Percentiles rank a stretch among this genome's conserved stretches.
phyloP scores from a whole-genome alignment of 2,888 invertebrate species.

The Heliconius aoede region DNA sequence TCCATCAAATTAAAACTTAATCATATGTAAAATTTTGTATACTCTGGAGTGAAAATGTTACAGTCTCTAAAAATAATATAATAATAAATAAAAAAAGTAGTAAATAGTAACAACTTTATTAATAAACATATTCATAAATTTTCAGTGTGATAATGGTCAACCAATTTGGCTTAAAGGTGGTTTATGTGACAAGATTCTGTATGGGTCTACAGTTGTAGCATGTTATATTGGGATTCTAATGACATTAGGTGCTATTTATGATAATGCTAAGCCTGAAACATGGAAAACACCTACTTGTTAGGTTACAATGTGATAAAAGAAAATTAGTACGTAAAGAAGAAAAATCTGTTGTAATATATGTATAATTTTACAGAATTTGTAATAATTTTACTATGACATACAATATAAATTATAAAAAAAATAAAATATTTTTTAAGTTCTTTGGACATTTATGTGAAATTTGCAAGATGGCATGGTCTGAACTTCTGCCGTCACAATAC shows the following conservation, averaged over 20 bases:
- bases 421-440: slow-evolving; percentile 70
- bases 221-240: slow-evolving; percentile 51
- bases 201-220: slow-evolving; percentile 51
- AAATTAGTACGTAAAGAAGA: not conserved
- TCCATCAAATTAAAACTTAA: no score
- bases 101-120: not conserved
- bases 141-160: slow-evolving; percentile 62
- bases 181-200: slow-evolving; percentile 58
- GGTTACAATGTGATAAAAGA: not conserved
- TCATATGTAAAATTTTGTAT: not conserved
- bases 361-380: not conserved
- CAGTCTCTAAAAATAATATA: no score
- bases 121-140: slow-evolving; percentile 19
- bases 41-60: not conserved
- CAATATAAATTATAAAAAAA: not conserved
- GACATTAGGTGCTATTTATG: slow-evolving; percentile 48
- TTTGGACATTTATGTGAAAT: slow-evolving; percentile 95
- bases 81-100: no score
- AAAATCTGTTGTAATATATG: not conserved
- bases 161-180: slow-evolving; percentile 68
- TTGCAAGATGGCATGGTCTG: slow-evolving; percentile 96
- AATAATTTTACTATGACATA: not conserved
- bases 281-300: slow-evolving; percentile 52
- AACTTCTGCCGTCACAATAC: slow-evolving; percentile 97
- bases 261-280: slow-evolving; percentile 55